A percentile compares a stretch with the other conserved stretches of the same genome.
These are phyloP conservation scores for Syngnathus rostellatus DNA, from an alignment of 2,797 vertebrate genomes.

Conservation along the genomic window DNA sequence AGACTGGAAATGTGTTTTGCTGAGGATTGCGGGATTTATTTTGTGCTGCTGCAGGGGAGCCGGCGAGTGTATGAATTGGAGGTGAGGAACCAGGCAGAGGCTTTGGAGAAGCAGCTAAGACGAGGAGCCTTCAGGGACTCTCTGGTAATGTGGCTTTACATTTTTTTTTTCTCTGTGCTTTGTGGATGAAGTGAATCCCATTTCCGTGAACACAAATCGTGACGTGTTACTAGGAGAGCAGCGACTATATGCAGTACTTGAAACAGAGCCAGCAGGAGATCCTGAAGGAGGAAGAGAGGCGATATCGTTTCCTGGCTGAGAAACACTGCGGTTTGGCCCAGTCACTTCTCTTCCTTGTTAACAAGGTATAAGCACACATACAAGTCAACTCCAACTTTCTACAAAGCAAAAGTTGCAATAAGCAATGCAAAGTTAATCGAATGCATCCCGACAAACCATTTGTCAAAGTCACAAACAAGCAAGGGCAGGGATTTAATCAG, in stretches of 20 bases:
- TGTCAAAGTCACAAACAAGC: conserved; percentile 7
- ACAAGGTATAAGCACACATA: conserved; percentile 59
- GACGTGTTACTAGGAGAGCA: conserved; percentile 69
- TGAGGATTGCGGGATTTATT: neutral
- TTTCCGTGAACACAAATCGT: neutral
- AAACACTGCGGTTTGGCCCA: conserved; percentile 81
- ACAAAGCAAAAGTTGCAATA: neutral
- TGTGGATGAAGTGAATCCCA: neutral
- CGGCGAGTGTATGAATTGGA: conserved; percentile 87
- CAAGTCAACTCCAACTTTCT: conserved; percentile 12
- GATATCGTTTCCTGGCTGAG: conserved; percentile 92
- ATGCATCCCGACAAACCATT: neutral
- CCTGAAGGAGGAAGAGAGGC: conserved; percentile 86
- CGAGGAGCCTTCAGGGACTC: conserved; percentile 80
- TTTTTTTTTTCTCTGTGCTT: neutral
- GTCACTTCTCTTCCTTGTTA: conserved; percentile 69
- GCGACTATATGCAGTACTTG: conserved; percentile 82
- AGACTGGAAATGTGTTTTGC: neutral
- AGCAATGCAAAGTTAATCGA: neutral
- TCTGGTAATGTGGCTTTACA: conserved; percentile 63
- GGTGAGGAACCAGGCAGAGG: conserved; percentile 78
- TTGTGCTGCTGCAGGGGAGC: conserved; percentile 73
- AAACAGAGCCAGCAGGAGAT: conserved; percentile 86
- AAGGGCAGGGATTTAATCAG: neutral
- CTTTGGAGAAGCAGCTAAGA: conserved; percentile 80